Base-by-base conservation (phyloP, 2,888 invertebrate genomes). In the Pyralis farinalis region DNA sequence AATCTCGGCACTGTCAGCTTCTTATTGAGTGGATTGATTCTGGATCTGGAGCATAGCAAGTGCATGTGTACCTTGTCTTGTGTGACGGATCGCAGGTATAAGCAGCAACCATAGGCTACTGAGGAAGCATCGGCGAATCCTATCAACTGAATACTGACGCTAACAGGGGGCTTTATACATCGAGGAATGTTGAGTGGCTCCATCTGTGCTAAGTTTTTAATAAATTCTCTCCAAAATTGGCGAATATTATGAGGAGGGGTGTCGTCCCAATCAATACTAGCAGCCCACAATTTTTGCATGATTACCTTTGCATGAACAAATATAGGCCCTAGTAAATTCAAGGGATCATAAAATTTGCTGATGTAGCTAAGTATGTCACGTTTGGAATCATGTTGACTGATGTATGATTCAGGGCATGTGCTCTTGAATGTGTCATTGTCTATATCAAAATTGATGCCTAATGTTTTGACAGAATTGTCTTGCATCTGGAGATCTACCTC, bases 311-410 rank as follows among this genome's bases (percentile, higher is more conserved):
- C 49, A 4, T 12, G 5, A 1, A 48, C 47, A n/a, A 50, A 11
- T 4, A 50, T 34, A 6, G 50, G 54, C 6, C 50, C 48, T 22
- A 47, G 42, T 0, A 54, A 20, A n/a, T 51, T 51, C 2, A 55
- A 34, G 4, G 47, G 52, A 12, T 52, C 49, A 42, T 43, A 51
- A 6, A 52, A 46, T 33, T 44, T 46, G 1, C 53, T 38, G 8
- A 53, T 45, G 31, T 43, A 51, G 27, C 47, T 49, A 1, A 55
- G 22, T n/a, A 52, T 31, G 34, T 39, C 10, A 25, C 51, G 33
- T 42, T 52, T 52, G n/a, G 51, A 39, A 12, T 30, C 12, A 1
- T 30, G 11, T 7, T 30, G 6, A 11, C 1, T 12, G 7, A 10
- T 12, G n/a, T n/a, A n/a, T n/a, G n/a, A n/a, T 7, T 11, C 7